Evolutionary conservation across 2,797 vertebrate species (phyloP).

Genomic region (Coendou prehensilis): DNA sequence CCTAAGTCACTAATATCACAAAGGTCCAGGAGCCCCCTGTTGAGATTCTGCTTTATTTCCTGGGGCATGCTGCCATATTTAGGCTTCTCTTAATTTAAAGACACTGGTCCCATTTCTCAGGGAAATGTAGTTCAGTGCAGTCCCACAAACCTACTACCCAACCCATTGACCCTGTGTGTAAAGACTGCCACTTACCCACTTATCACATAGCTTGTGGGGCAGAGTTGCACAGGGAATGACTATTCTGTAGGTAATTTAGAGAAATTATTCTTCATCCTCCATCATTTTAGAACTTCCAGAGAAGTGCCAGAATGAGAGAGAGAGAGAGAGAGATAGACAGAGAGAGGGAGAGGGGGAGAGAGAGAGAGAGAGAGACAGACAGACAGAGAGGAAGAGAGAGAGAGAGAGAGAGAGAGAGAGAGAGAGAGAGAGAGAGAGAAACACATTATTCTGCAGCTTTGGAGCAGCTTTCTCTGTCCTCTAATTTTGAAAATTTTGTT

Average conservation of each 20-base stretch:
- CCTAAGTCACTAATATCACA: not conserved
- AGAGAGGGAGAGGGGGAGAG: not conserved
- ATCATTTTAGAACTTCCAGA: conserved; percentile 40
- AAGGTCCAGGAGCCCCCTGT: not conserved
- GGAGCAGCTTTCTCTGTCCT: conserved; percentile 78
- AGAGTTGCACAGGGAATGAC: not conserved
- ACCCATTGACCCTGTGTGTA: not conserved
- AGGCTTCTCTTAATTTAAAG: not conserved
- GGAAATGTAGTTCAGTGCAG: not conserved
- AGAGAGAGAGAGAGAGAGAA: not conserved
- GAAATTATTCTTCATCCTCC: not conserved
- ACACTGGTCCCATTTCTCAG: not conserved
- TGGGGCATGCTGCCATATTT: not conserved
- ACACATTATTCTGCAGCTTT: conserved; percentile 22
- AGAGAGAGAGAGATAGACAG: not conserved
- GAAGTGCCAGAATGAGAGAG: conserved; percentile 18
- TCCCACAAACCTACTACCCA: not conserved
- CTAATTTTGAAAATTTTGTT: conserved; percentile 64
- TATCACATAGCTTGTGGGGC: not conserved
- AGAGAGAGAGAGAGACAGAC: not conserved
- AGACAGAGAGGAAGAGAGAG: no score
- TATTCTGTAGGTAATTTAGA: not conserved
- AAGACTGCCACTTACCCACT: not conserved
- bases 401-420: no score
- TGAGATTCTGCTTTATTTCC: not conserved